Percentiles rank a stretch among this genome's conserved stretches.
Conservation (phyloP, 2,113 vertebrate species). For the Bos taurus region ARS-UCD2.0 NC_082638.1:2201001-2201500, state of each 20-base stretch:
- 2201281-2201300: neutral
- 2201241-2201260: neutral
- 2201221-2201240: neutral
- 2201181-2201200: neutral
- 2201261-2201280: neutral
- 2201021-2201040: neutral
- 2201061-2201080: neutral
- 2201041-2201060: neutral
- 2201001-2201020: rapidly evolving
- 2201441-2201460: neutral
- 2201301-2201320: neutral
- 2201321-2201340: neutral
- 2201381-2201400: neutral
- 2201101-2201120: neutral
- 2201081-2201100: neutral
- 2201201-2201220: neutral
- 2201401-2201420: neutral
- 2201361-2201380: neutral
- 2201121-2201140: neutral
- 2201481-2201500: neutral
- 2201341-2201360: neutral
- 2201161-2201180: rapidly evolving
- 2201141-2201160: neutral
- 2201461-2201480: neutral
- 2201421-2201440: neutral